Evolutionary conservation across 2,113 vertebrate species (phyloP).

Genomic region (Macrotus californicus): DNA sequence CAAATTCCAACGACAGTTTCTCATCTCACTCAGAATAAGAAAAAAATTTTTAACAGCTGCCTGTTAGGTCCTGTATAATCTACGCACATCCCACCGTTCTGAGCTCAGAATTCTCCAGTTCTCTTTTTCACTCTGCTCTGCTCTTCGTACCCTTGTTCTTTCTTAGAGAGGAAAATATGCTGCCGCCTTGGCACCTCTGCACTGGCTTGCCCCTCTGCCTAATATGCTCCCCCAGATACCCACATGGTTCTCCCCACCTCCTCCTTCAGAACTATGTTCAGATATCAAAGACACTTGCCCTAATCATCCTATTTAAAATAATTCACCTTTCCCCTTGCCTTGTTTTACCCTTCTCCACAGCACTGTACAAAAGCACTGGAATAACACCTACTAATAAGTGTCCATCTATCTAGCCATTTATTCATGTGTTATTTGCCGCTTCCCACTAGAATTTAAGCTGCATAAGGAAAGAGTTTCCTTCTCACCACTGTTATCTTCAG

Average conservation of each 20-base stretch:
- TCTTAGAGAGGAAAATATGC: not conserved
- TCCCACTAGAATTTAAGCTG: not conserved
- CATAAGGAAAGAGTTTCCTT: not conserved
- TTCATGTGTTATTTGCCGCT: not conserved
- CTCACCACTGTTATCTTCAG: not conserved
- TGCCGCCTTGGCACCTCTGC: not conserved
- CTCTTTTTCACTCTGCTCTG: not conserved
- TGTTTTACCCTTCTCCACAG: not conserved
- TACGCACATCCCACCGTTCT: not conserved
- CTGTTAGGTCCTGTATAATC: not conserved
- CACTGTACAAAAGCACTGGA: not conserved
- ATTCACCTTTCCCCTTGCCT: not conserved
- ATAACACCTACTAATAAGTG: not conserved
- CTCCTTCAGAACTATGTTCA: not conserved
- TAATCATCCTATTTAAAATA: not conserved
- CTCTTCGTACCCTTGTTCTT: not conserved
- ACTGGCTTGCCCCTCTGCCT: not conserved
- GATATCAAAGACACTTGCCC: not conserved
- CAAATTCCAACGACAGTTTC: not conserved
- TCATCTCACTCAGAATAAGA: not conserved
- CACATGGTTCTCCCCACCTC: not conserved
- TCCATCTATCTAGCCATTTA: not conserved
- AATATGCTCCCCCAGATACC: not conserved
- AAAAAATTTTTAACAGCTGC: not conserved
- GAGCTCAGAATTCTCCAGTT: not conserved